Evolutionary conservation across 2,888 invertebrate genomes (phyloP).

Genomic region (Luperina testacea): DNA sequence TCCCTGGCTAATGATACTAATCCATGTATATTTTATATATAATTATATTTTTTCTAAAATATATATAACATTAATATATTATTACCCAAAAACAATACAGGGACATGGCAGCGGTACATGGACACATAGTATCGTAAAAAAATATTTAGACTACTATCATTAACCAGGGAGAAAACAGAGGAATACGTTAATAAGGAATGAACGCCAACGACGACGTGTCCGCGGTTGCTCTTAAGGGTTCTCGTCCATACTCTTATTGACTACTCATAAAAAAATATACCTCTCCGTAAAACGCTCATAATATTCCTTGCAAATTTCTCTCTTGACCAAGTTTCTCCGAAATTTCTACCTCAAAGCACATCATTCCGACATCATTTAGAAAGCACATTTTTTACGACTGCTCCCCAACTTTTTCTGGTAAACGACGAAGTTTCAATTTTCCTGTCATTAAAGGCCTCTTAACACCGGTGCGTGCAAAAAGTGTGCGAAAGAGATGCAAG

Average conservation of each 20-base stretch:
- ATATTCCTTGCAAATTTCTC: not conserved
- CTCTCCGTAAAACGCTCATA: not conserved
- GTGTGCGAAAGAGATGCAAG: conserved; percentile 67
- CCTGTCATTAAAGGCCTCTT: conserved; percentile 87
- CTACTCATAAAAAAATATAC: not conserved
- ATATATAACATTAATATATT: too few relatives aligned
- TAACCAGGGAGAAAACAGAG: not conserved
- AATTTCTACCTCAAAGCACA: conserved; percentile 67
- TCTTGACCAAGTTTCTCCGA: not conserved
- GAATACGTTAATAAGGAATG: not conserved
- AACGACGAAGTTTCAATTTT: conserved; percentile 85
- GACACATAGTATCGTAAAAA: not conserved
- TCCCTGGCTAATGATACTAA: too few relatives aligned
- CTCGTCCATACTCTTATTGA: too few relatives aligned
- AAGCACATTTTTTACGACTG: conserved; percentile 81
- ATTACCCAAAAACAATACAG: too few relatives aligned
- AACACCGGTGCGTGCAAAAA: conserved; percentile 74
- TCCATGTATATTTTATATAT: too few relatives aligned
- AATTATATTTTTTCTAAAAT: too few relatives aligned
- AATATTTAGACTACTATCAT: not conserved
- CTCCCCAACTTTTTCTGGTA: conserved; percentile 77
- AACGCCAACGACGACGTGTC: not conserved
- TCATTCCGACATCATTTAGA: conserved; percentile 79
- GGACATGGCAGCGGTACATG: not conserved
- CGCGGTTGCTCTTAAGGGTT: not conserved